Evolutionary conservation across 2,797 vertebrate species (phyloP).

Genomic region (Cuculus canorus): DNA sequence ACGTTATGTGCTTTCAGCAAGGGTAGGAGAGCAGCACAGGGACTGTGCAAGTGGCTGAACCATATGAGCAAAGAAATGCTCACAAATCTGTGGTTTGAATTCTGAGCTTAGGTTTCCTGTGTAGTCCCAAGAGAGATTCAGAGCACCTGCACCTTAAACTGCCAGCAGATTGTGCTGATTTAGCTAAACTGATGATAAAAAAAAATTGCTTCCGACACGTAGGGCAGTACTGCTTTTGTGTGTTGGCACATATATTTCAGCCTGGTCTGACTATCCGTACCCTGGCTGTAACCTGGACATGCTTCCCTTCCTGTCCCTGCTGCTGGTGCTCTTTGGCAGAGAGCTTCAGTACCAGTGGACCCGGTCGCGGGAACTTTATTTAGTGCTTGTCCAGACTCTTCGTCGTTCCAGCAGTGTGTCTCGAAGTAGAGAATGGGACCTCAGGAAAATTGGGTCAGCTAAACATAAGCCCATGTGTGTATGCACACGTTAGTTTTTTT

Average conservation of each 20-base stretch:
- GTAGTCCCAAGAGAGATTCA: neutral
- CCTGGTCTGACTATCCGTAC: neutral
- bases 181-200: neutral
- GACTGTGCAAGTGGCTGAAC: neutral
- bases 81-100: neutral
- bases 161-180: neutral
- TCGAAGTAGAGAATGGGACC: neutral
- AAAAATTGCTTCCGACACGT: neutral
- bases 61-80: neutral
- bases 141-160: neutral
- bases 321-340: neutral
- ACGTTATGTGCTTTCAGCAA: neutral
- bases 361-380: neutral
- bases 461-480: fast-evolving
- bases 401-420: neutral
- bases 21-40: neutral
- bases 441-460: neutral
- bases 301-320: neutral
- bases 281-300: neutral
- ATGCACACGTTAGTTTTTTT: neutral
- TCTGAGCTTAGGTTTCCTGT: neutral
- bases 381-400: neutral
- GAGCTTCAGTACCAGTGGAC: neutral
- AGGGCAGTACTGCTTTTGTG: neutral
- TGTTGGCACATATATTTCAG: neutral